phyloP scores from a whole-genome alignment of 2,797 vertebrate species.

The Pseudotriccus pelzelni region DNA sequence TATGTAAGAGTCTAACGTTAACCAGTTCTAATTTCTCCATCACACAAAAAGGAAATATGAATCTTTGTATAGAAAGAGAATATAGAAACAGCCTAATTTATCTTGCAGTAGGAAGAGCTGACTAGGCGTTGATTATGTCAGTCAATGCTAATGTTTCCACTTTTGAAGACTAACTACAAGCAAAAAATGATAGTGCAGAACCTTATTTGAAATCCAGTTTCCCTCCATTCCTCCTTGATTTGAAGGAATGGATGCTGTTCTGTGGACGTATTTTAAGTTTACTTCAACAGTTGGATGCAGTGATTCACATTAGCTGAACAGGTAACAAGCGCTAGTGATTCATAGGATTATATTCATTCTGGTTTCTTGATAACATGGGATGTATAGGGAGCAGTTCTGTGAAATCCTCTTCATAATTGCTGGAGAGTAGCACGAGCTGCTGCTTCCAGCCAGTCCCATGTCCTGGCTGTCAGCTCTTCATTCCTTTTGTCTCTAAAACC shows the following conservation, averaged over 20 bases:
- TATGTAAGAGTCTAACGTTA: constrained; percentile 30
- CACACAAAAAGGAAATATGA: background rate
- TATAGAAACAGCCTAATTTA: constrained; percentile 11
- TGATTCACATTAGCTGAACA: background rate
- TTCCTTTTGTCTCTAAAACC: background rate
- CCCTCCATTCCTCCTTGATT: background rate
- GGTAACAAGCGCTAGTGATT: background rate
- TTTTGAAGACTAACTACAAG: background rate
- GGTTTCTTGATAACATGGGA: background rate
- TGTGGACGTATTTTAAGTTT: background rate
- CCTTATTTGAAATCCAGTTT: background rate
- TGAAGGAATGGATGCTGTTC: background rate
- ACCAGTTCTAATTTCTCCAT: constrained; percentile 35
- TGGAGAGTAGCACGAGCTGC: background rate
- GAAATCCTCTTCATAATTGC: background rate
- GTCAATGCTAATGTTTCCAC: background rate
- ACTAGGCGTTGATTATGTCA: background rate
- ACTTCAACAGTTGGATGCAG: background rate
- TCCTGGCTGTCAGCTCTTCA: background rate
- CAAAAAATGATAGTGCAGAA: background rate
- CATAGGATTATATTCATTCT: background rate
- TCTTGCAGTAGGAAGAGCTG: background rate
- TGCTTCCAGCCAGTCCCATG: background rate
- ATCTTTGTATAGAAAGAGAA: constrained; percentile 8
- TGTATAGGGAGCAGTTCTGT: background rate